phyloP scores from a whole-genome alignment of 1,140 invertebrate species.

The Bemisia tabaci region DNA sequence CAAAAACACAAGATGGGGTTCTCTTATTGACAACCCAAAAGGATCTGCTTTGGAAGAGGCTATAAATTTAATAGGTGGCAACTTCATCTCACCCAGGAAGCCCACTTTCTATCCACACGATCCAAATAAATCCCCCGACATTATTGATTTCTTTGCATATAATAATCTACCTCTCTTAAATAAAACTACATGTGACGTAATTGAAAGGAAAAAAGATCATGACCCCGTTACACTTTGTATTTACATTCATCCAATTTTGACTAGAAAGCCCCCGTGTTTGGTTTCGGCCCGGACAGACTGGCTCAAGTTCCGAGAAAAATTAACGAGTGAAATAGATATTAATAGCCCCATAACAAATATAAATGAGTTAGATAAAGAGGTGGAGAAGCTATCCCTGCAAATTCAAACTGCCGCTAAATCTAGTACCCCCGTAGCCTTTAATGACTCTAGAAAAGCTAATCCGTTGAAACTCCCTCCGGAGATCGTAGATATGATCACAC shows the following conservation, averaged over 20 bases:
- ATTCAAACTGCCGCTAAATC: background rate
- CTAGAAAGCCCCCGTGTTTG: background rate
- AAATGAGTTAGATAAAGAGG: background rate
- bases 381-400: background rate
- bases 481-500: background rate
- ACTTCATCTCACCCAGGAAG: background rate
- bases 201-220: background rate
- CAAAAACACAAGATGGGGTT: background rate
- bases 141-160: background rate
- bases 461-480: background rate
- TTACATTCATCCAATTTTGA: background rate
- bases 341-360: background rate
- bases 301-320: background rate
- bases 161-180: background rate
- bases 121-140: background rate
- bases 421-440: background rate
- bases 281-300: background rate
- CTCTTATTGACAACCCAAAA: background rate
- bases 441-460: background rate
- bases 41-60: background rate
- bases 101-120: background rate
- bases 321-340: background rate
- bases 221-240: background rate
- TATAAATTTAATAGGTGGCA: background rate
- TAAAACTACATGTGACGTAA: background rate